phyloP scores from a whole-genome alignment of 2,888 invertebrate genomes.

The Pantelozetes paolii region DNA sequence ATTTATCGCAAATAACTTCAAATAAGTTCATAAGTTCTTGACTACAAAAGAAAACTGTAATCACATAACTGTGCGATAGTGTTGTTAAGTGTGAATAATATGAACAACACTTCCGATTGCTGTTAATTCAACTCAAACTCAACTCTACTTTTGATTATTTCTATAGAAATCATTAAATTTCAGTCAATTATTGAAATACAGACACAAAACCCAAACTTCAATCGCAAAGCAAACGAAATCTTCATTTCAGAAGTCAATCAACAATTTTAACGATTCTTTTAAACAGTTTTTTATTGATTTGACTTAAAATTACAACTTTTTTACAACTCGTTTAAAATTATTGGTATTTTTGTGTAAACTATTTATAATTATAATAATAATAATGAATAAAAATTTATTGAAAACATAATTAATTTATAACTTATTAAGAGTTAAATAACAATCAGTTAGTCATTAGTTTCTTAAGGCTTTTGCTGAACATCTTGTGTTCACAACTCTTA shows the following conservation, averaged over 20 bases:
- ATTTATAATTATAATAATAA: not conserved
- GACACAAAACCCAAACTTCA: not conserved
- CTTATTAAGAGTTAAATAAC: constrained; percentile 12
- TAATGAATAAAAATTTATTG: not conserved
- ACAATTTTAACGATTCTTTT: too few relatives aligned
- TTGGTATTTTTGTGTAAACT: not conserved
- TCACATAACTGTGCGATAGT: constrained; percentile 19
- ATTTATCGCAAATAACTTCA: constrained; percentile 7
- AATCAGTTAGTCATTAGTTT: not conserved
- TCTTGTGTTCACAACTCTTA: not conserved
- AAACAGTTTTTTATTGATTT: not conserved
- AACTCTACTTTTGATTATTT: not conserved
- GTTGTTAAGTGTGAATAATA: constrained; percentile 26
- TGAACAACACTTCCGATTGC: constrained; percentile 21
- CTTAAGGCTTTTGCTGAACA: constrained; percentile 3
- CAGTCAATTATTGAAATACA: not conserved
- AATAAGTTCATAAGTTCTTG: constrained; percentile 25
- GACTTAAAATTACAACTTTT: not conserved
- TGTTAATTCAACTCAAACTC: not conserved
- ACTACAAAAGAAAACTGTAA: constrained; percentile 7
- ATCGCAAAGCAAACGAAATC: not conserved
- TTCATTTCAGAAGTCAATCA: too few relatives aligned
- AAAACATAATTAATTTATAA: constrained; percentile 14
- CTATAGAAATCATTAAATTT: constrained; percentile 1
- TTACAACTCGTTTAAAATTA: not conserved